phyloP scores from a whole-genome alignment of 1,140 invertebrate genomes.

The Bombus terrestris region DNA sequence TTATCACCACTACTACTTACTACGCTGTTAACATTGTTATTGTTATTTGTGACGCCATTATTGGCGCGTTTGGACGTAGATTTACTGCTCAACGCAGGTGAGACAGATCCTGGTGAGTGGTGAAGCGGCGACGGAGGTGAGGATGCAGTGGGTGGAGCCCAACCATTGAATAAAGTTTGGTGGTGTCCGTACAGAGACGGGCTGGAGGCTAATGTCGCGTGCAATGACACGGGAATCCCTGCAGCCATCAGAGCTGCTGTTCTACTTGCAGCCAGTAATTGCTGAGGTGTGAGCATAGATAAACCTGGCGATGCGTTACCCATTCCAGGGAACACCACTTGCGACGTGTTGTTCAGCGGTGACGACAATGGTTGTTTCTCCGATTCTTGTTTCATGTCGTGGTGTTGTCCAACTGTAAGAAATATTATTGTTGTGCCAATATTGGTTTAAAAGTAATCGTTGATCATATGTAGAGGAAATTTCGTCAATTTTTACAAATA shows the following conservation, averaged over 20 bases:
- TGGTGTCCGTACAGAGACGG: slow-evolving; percentile 80
- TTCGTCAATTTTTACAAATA: no score
- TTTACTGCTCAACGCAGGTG: slow-evolving; percentile 73
- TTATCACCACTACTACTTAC: slow-evolving; percentile 80
- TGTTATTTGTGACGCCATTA: slow-evolving; percentile 69
- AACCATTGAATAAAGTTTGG: slow-evolving; percentile 83
- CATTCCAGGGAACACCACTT: slow-evolving; percentile 77
- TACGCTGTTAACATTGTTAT: slow-evolving; percentile 77
- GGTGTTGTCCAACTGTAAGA: slow-evolving; percentile 70
- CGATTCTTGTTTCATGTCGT: slow-evolving; percentile 77
- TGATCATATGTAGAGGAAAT: no score
- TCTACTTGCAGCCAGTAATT: slow-evolving; percentile 83
- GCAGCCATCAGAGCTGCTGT: slow-evolving; percentile 83
- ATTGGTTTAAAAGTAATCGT: background rate
- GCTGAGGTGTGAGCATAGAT: slow-evolving; percentile 83
- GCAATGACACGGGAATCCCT: slow-evolving; percentile 77
- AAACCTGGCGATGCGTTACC: slow-evolving; percentile 78
- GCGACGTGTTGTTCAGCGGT: slow-evolving; percentile 77
- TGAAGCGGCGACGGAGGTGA: slow-evolving; percentile 76
- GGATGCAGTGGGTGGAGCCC: slow-evolving; percentile 71
- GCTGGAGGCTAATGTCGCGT: slow-evolving; percentile 75
- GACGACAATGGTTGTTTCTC: slow-evolving; percentile 77
- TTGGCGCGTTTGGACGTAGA: slow-evolving; percentile 70
- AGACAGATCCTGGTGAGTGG: slow-evolving; percentile 72
- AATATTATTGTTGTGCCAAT: background rate